These are phyloP conservation scores for Hypsopygia costalis DNA, from an alignment of 2,888 invertebrate genomes.

Conservation along the genomic window DNA sequence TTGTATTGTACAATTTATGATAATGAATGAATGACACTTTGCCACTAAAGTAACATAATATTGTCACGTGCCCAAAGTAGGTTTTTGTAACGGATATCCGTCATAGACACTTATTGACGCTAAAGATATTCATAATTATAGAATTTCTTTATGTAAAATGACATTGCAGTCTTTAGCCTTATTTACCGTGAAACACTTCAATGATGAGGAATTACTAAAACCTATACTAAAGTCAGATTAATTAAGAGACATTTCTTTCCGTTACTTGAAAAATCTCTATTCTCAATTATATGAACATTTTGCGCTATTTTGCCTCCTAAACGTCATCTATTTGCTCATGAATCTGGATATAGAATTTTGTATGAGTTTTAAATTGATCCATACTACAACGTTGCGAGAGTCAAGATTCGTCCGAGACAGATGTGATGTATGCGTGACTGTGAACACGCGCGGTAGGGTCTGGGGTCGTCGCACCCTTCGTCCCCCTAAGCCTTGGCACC, in stretches of 20 bases:
- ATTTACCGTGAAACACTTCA: no score
- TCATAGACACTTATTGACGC: conserved; percentile 14
- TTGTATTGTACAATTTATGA: no score
- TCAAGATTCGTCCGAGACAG: conserved; percentile 38
- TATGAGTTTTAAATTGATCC: conserved; percentile 28
- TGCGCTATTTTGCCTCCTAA: no score
- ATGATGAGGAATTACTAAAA: no score
- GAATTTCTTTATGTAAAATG: no score
- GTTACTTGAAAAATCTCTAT: no score
- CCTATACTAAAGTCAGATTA: no score
- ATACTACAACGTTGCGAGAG: conserved; percentile 27
- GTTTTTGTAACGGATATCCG: conserved; percentile 37
- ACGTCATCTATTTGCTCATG: conserved; percentile 5
- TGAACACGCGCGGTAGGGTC: conserved; percentile 51
- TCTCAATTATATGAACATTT: no score
- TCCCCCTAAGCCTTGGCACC: conserved; percentile 64
- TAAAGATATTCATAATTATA: conserved; percentile 8
- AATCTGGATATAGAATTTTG: conserved; percentile 9
- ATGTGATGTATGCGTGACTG: conserved; percentile 50
- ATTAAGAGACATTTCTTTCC: no score
- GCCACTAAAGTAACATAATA: conserved; percentile 2
- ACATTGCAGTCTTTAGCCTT: no score
- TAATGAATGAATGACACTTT: background rate
- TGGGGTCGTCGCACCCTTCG: conserved; percentile 73
- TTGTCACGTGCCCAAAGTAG: conserved; percentile 29